Percentiles rank a stretch among this genome's conserved stretches.
Conservation (phyloP, 2,113 vertebrate species). For the Hucho hucho region DNA sequence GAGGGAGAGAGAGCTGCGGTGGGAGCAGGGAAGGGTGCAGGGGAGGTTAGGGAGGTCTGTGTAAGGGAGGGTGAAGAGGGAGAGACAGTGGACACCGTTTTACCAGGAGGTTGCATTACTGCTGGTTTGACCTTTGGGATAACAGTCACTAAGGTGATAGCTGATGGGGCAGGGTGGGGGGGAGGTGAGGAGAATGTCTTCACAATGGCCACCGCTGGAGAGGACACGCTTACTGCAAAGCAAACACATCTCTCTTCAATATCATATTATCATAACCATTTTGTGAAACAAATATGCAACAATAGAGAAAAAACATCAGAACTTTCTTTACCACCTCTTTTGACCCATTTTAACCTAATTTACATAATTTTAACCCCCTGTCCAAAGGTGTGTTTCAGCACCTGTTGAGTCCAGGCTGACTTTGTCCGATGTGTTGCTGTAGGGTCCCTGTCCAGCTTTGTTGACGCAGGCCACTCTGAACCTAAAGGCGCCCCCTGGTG, state of each 20-base stretch:
- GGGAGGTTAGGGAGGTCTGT: neutral
- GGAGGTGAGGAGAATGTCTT: constrained; percentile 54
- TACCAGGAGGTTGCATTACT: constrained; percentile 27
- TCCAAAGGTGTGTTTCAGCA: constrained; percentile 39
- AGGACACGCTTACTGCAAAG: constrained; percentile 60
- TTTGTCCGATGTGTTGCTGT: constrained; percentile 81
- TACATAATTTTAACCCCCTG: too few relatives aligned
- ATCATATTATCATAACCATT: neutral
- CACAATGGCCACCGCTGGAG: constrained; percentile 57
- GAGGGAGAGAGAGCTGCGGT: neutral
- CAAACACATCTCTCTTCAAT: neutral
- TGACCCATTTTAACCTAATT: too few relatives aligned
- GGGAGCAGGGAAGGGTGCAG: neutral
- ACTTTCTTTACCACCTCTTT: too few relatives aligned
- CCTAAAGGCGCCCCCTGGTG: constrained; percentile 59
- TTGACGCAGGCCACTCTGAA: constrained; percentile 90
- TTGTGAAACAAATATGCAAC: neutral
- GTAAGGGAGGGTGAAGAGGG: constrained; percentile 13
- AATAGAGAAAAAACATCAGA: neutral
- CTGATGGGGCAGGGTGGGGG: constrained; percentile 24
- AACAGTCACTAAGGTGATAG: constrained; percentile 21
- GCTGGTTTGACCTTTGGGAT: constrained; percentile 32
- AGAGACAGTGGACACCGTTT: neutral
- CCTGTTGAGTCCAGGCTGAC: constrained; percentile 77
- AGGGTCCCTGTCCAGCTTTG: constrained; percentile 89